Evolutionary conservation across 2,888 invertebrate species (phyloP).

Genomic region (Tolmerus cingulatus): DNA sequence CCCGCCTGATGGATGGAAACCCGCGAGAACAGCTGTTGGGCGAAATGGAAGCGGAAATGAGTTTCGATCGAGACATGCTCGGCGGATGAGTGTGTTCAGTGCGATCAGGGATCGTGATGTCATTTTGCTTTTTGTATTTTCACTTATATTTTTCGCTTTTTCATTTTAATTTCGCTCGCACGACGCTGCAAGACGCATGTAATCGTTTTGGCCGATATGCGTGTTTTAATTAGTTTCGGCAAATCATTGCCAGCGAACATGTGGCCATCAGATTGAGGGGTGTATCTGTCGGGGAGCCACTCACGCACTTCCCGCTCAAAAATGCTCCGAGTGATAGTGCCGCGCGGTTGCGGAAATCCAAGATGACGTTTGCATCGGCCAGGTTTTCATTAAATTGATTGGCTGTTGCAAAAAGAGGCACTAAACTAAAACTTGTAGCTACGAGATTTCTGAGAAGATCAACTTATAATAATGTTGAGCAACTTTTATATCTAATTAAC

Average conservation of each 20-base stretch:
- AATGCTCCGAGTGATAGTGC: neutral
- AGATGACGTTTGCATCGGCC: neutral
- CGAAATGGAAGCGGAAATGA: conserved; percentile 40
- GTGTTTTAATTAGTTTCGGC: conserved; percentile 3
- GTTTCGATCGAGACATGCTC: conserved; percentile 7
- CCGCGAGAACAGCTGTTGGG: conserved; percentile 24
- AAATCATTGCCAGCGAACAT: neutral
- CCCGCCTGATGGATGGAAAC: neutral
- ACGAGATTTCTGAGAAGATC: neutral
- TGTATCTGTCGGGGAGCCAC: neutral
- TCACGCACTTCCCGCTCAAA: neutral
- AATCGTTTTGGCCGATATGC: neutral
- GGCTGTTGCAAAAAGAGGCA: neutral
- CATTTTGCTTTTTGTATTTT: neutral
- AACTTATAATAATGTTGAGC: neutral
- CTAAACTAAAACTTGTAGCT: neutral
- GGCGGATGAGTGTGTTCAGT: conserved; percentile 8
- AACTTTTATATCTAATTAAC: neutral
- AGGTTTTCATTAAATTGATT: neutral
- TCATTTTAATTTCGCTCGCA: neutral
- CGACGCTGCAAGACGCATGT: neutral
- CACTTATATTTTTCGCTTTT: neutral
- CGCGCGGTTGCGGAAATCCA: neutral
- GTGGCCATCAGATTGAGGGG: neutral
- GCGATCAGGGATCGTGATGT: conserved; percentile 13